Conservation (phyloP, 2,888 invertebrate genomes). For the Bombyx huttoni region DNA sequence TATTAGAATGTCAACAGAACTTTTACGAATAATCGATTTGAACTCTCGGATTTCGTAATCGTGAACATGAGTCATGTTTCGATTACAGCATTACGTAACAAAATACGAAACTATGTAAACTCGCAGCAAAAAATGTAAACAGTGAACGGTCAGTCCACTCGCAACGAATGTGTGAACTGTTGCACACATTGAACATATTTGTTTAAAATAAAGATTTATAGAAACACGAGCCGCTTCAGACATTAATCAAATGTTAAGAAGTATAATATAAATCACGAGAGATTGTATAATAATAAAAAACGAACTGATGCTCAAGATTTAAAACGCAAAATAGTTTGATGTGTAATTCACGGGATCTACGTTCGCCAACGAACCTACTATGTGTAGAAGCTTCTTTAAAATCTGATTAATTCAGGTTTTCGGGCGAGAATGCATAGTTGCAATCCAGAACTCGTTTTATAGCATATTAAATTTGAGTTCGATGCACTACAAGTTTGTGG, state of each 20-base stretch:
- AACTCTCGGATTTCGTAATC: neutral
- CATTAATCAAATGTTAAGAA: neutral
- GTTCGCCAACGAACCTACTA: no score
- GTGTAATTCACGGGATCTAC: no score
- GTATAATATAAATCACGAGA: no score
- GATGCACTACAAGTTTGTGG: conserved; percentile 14
- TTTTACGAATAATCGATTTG: neutral
- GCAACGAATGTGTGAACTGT: conserved; percentile 1
- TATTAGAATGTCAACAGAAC: neutral
- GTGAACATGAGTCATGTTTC: neutral
- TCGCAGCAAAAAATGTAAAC: conserved; percentile 41
- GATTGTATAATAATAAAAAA: no score
- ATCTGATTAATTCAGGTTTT: no score
- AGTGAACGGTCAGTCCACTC: conserved; percentile 7
- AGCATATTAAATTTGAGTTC: conserved; percentile 25
- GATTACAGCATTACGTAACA: neutral
- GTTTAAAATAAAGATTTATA: neutral
- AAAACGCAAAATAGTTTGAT: no score
- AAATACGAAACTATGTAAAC: conserved; percentile 8
- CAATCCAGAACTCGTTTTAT: neutral
- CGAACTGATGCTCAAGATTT: no score
- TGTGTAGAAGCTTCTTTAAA: no score
- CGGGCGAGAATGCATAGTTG: neutral
- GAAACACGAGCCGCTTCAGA: neutral
- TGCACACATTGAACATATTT: neutral